Conservation (phyloP, 1,140 invertebrate genomes). For the Spodoptera litura region DNA sequence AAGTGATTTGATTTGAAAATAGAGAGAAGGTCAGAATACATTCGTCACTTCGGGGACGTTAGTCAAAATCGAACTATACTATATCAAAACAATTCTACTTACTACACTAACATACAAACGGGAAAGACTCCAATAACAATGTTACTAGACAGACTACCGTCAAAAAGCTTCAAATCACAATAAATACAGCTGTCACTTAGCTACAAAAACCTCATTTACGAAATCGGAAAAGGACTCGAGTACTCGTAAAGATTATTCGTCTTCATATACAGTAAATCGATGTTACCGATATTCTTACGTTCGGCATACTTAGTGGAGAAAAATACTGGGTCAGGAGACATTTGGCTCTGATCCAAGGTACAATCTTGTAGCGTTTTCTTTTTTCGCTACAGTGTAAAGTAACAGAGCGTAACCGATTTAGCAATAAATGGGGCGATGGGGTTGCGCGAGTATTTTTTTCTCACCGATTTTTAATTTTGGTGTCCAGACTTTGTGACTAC, state of each 20-base stretch:
- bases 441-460: slow-evolving; percentile 1
- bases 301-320: slow-evolving; percentile 51
- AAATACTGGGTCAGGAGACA: slow-evolving; percentile 60
- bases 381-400: slow-evolving; percentile 56
- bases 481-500: neutral
- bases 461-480: neutral
- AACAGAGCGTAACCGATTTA: slow-evolving; percentile 59
- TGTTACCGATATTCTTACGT: slow-evolving; percentile 37
- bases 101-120: too few species aligned
- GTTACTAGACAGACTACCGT: too few species aligned
- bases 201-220: too few species aligned
- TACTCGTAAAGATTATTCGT: slow-evolving; percentile 35
- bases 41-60: too few species aligned
- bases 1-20: too few species aligned
- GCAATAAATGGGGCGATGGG: slow-evolving; percentile 52
- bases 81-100: too few species aligned
- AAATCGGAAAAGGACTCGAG: neutral
- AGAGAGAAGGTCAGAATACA: too few species aligned
- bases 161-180: too few species aligned
- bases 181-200: too few species aligned
- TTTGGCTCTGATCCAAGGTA: slow-evolving; percentile 57
- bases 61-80: too few species aligned
- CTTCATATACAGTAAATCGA: slow-evolving; percentile 39
- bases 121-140: too few species aligned
- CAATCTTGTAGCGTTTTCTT: slow-evolving; percentile 59